Base-by-base conservation (phyloP, 2,888 invertebrate genomes). In the Drosophila monieri region DNA sequence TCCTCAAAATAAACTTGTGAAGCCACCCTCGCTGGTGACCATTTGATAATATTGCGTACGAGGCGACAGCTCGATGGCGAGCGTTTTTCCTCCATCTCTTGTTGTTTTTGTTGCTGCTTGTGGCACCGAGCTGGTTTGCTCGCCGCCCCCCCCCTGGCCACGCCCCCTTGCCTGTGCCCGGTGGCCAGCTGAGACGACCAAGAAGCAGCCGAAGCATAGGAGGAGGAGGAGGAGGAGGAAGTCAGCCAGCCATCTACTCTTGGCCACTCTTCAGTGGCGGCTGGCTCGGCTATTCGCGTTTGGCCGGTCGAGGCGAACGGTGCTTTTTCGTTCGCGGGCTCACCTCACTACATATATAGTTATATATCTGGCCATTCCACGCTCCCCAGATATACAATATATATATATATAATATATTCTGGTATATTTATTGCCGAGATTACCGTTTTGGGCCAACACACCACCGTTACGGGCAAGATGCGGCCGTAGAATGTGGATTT, bases 241-340 rank as follows among this genome's bases (percentile, higher is more conserved):
- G 35, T n/a, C 32, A 35, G 35, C 18, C 18, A 18, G 18, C 18
- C n/a, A 8, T 3, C 4, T 15, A 23, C 27, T 56, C 67, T 25
- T 48, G 67, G 65, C 65, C 68, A 68, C 15, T 60, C 59, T 35
- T 35, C 21, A 60, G 37, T 60, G 60, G 35, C 27, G 4, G 18
- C 15, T 41, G 15, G 62, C 68, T 75, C n/a, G 76, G 85, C 89
- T 91, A 91, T 91, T 91, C 90, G 90, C 87, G 88, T 89, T 88
- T 89, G 89, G 90, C 84, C 77, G 80, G 76, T 90, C 89, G 90
- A 90, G 85, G 90, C 88, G 91, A 90, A 83, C 91, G 89, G 91
- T 90, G 88, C 88, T 89, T 88, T 62, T 41, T 59, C 85, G 86
- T 87, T 62, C 74, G 67, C 56, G 43, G 52, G 25, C 39, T 25